These are phyloP conservation scores for Buathra laborator DNA, from an alignment of 2,888 invertebrate genomes.

Conservation along the genomic window DNA sequence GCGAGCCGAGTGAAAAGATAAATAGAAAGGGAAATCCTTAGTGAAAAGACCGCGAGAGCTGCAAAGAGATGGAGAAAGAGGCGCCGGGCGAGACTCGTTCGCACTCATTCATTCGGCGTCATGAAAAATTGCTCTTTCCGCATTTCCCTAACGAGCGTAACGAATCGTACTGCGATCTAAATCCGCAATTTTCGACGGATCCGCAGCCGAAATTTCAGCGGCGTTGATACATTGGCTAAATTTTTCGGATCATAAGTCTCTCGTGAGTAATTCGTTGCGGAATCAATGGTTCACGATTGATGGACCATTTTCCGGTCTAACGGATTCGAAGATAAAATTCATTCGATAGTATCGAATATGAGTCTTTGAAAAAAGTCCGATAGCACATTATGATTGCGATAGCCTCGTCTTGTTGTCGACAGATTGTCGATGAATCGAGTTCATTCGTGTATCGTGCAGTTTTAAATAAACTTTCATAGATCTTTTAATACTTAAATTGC, in stretches of 20 bases:
- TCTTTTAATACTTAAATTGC: no score
- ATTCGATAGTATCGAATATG: no score
- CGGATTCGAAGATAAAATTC: neutral
- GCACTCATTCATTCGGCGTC: conserved; percentile 52
- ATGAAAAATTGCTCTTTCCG: conserved; percentile 68
- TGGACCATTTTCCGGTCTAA: neutral
- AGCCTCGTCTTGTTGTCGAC: no score
- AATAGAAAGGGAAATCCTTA: conserved; percentile 55
- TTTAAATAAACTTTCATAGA: no score
- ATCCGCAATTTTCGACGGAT: conserved; percentile 50
- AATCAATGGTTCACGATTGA: neutral
- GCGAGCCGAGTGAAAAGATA: conserved; percentile 62
- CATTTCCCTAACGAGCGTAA: conserved; percentile 64
- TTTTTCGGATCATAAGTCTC: conserved; percentile 20
- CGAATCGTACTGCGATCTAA: conserved; percentile 68
- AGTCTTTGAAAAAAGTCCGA: no score
- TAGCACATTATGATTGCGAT: no score
- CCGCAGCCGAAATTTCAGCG: neutral
- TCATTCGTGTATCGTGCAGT: no score
- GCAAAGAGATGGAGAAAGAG: conserved; percentile 50
- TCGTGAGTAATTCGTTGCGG: neutral
- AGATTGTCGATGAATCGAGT: no score
- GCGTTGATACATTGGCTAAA: neutral
- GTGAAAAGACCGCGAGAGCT: conserved; percentile 28
- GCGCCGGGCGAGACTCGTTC: conserved; percentile 49